These are phyloP conservation scores for Crotalus adamanteus DNA, from an alignment of 2,797 vertebrate species.

Conservation along the genomic window DNA sequence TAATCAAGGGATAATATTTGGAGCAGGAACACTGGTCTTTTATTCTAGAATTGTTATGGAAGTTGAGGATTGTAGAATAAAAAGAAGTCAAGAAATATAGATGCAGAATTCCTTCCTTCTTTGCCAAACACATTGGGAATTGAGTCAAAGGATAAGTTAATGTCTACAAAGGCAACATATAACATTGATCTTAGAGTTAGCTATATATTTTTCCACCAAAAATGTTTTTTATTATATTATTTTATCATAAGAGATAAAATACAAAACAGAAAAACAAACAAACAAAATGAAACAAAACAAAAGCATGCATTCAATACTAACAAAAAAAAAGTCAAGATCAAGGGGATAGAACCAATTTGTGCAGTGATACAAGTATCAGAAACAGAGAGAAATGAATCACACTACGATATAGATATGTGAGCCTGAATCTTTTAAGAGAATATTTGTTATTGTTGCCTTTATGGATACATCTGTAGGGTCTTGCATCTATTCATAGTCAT, in stretches of 20 bases:
- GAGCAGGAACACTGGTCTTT: background rate
- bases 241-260: background rate
- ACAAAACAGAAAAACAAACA: background rate
- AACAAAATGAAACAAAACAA: background rate
- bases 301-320: background rate
- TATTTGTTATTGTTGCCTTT: background rate
- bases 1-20: background rate
- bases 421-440: background rate
- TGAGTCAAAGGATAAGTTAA: background rate
- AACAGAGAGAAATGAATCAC: background rate
- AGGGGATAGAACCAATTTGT: background rate
- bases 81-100: background rate
- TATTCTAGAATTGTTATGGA: background rate
- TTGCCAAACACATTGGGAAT: background rate
- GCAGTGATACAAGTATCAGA: background rate
- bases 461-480: background rate
- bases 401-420: background rate
- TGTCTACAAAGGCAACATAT: background rate
- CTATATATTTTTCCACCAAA: background rate
- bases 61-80: background rate
- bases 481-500: background rate
- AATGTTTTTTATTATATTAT: background rate
- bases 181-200: background rate
- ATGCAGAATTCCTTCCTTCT: background rate
- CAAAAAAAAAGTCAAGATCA: background rate